Evolutionary conservation across 1,140 invertebrate genomes (phyloP), one percentile per base, ranked within the genome.

Genomic region (Listronotus oregonensis): DNA sequence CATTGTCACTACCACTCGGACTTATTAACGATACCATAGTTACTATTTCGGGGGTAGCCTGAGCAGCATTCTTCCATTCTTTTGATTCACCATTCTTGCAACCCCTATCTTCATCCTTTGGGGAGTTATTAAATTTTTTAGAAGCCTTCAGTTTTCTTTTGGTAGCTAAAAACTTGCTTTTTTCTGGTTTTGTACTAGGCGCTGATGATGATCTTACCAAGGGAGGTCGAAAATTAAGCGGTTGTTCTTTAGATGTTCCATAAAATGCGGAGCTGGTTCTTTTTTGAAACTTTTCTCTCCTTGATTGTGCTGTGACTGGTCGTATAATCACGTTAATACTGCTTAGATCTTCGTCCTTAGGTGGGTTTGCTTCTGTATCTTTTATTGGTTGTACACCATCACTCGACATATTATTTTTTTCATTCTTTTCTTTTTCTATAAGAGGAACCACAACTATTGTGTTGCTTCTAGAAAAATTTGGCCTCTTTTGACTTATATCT

Each of bases 1-100:
- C 84, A 40, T 77, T 80, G 10, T 85, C 84, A 62, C 83, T 85
- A 11, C 81, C 83, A 0, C 81, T 79, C 0, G 83, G 82, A 64
- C 83, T 84, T 4, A 85, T 74, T 6, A 85, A 66, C 0, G 83
- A 85, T 0, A 85, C 83, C 84, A 85, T 85, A 0, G 84, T 85
- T 2, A 84, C 76, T 5, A 85, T 78, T 32, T 85, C 83, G 0
- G 66, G 21, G 2, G 64, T 54, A 17, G 65, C 66, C 47, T 58
- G 32, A 44, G 67, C 32, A 27, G 50, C 58, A 56, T 62, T 58
- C 44, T 62, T 55, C 66, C 52, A 61, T 34, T 65, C 51, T 61
- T 64, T 67, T 8, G 51, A 31, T 51, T 68, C 55, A 27, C 8
- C 50, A 46, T 46, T 39, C 42, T 67, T 42, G 55, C 67, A 69